These are phyloP conservation scores for Temnothorax curvispinosus DNA, from an alignment of 1,140 invertebrate genomes.

Conservation along the genomic window DNA sequence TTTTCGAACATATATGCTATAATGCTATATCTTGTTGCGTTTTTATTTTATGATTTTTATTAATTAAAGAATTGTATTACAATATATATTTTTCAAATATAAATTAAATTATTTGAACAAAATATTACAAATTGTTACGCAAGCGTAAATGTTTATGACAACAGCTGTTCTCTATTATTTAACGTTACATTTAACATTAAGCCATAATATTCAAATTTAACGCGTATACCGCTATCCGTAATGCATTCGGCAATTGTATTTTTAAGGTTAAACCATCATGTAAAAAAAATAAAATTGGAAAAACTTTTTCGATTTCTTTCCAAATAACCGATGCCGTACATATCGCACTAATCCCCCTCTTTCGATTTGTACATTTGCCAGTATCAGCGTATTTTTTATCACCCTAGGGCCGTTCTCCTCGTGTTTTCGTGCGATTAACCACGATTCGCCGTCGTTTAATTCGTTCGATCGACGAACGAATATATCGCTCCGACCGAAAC, in stretches of 20 bases:
- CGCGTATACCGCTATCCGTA: not conserved
- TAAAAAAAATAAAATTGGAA: not conserved
- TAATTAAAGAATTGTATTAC: not conserved
- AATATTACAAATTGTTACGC: not conserved
- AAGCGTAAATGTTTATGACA: not conserved
- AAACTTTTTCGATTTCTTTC: not conserved
- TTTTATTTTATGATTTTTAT: not conserved
- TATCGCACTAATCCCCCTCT: conserved; percentile 8
- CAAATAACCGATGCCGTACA: conserved; percentile 5
- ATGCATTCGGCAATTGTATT: not conserved
- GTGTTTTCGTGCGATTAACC: conserved; percentile 67
- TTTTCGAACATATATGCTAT: not conserved
- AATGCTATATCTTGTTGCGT: not conserved
- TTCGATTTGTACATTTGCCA: conserved; percentile 13
- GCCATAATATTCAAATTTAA: not conserved
- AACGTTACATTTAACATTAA: conserved; percentile 4
- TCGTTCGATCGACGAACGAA: conserved; percentile 45
- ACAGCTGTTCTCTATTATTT: not conserved
- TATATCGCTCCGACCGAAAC: conserved; percentile 37
- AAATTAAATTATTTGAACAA: conserved; percentile 8
- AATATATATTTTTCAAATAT: conserved; percentile 1
- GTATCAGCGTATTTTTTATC: conserved; percentile 50
- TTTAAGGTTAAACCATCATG: not conserved
- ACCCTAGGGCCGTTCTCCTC: not conserved
- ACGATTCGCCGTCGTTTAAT: conserved; percentile 58